These are phyloP conservation scores for Arenaria interpres DNA, from an alignment of 2,113 vertebrate genomes.

Conservation along the genomic window DNA sequence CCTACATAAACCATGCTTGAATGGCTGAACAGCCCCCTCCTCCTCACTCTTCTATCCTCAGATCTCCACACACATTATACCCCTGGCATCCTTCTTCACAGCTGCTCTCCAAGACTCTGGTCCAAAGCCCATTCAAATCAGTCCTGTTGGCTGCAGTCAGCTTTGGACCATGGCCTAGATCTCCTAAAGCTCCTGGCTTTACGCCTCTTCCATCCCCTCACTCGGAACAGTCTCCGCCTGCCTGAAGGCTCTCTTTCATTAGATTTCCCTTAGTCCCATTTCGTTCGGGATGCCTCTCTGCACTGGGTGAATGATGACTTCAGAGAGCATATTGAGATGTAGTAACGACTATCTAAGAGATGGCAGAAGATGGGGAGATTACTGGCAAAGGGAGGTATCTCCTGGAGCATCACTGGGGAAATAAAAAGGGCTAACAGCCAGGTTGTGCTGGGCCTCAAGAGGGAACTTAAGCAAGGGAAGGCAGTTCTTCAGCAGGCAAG, in stretches of 20 bases:
- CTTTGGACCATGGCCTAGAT: background rate
- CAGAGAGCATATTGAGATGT: background rate
- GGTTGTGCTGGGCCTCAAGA: background rate
- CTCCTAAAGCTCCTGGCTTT: constrained; percentile 13
- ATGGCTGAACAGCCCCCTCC: background rate
- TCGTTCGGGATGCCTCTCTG: background rate
- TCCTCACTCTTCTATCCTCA: background rate
- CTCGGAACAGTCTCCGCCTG: background rate
- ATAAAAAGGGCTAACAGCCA: background rate
- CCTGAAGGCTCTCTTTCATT: background rate
- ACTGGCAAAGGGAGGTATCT: background rate
- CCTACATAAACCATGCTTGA: background rate
- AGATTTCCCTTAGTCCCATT: background rate
- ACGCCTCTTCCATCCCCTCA: background rate
- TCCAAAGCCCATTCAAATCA: background rate
- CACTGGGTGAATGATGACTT: background rate
- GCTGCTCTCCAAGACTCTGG: background rate
- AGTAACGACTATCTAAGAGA: background rate
- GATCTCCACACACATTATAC: background rate
- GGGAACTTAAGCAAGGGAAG: background rate
- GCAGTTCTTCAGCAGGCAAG: background rate
- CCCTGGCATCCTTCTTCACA: background rate
- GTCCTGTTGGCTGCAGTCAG: background rate
- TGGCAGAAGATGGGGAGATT: background rate
- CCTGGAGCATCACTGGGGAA: background rate